Evolutionary conservation across 2,888 invertebrate species (phyloP).

Genomic region (Cyaniris semiargus): DNA sequence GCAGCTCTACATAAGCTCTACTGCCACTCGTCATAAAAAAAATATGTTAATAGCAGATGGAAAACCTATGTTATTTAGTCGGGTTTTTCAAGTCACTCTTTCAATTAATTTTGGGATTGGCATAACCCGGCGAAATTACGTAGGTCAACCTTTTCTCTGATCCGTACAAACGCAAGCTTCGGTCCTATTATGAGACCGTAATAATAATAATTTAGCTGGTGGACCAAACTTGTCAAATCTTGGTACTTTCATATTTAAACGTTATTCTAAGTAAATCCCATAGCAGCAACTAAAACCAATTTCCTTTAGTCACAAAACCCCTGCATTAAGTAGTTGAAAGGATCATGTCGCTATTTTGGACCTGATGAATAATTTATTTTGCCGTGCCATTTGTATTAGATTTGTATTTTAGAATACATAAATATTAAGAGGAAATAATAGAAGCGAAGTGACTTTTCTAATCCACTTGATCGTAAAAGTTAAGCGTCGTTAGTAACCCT

Average conservation of each 20-base stretch:
- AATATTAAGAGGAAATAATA: slow-evolving; percentile 19
- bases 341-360: background rate
- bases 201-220: background rate
- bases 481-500: background rate
- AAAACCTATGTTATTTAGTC: too few relatives aligned
- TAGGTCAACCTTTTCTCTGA: too few relatives aligned
- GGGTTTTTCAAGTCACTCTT: too few relatives aligned
- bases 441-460: slow-evolving; percentile 5
- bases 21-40: background rate
- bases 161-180: too few relatives aligned
- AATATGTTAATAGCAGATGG: too few relatives aligned
- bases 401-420: slow-evolving; percentile 8
- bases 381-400: slow-evolving; percentile 10
- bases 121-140: too few relatives aligned
- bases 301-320: slow-evolving; percentile 18
- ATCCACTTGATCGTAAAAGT: background rate
- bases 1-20: background rate
- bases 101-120: too few relatives aligned
- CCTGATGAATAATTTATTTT: slow-evolving; percentile 21
- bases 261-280: background rate
- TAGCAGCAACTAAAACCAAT: background rate
- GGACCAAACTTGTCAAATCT: background rate
- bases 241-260: background rate
- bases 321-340: slow-evolving; percentile 18
- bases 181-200: too few relatives aligned